phyloP scores from a whole-genome alignment of 2,888 invertebrate species.

The Amblyteles armatorius region DNA sequence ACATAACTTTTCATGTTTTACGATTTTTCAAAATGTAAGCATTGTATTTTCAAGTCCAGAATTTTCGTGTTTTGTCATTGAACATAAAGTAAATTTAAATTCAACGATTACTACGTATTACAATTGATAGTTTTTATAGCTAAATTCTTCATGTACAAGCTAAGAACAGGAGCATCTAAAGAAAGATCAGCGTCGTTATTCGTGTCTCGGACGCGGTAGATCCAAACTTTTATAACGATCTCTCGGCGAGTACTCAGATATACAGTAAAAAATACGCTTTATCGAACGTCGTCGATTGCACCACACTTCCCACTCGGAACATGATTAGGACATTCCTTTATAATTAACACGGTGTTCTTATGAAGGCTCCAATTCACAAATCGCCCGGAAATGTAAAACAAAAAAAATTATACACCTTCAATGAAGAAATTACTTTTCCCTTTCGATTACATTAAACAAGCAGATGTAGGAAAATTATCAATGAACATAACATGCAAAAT shows the following conservation, averaged over 20 bases:
- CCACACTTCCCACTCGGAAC: conserved; percentile 37
- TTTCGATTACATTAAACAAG: not conserved
- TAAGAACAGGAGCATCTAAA: conserved; percentile 67
- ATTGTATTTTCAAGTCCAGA: conserved; percentile 42
- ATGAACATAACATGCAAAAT: conserved; percentile 24
- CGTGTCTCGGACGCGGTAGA: conserved; percentile 71
- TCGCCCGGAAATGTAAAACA: not conserved
- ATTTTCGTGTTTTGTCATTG: conserved; percentile 47
- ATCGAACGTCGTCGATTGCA: conserved; percentile 57
- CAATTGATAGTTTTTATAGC: conserved; percentile 69
- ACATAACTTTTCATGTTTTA: conserved; percentile 15
- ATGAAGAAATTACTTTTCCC: not conserved
- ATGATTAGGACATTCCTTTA: conserved; percentile 43
- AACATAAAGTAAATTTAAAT: conserved; percentile 68
- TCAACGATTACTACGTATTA: conserved; percentile 72
- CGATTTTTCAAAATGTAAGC: conserved; percentile 68
- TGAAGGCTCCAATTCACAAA: not conserved
- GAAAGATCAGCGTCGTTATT: conserved; percentile 48
- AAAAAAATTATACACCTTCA: not conserved
- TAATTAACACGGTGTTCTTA: not conserved
- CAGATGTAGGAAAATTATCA: not conserved
- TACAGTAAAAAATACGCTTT: conserved; percentile 45
- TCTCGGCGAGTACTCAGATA: conserved; percentile 34
- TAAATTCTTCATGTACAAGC: conserved; percentile 74
- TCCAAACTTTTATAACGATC: conserved; percentile 62